Base-by-base conservation (phyloP, 2,113 vertebrate species). In the Sturnus vulgaris region DNA sequence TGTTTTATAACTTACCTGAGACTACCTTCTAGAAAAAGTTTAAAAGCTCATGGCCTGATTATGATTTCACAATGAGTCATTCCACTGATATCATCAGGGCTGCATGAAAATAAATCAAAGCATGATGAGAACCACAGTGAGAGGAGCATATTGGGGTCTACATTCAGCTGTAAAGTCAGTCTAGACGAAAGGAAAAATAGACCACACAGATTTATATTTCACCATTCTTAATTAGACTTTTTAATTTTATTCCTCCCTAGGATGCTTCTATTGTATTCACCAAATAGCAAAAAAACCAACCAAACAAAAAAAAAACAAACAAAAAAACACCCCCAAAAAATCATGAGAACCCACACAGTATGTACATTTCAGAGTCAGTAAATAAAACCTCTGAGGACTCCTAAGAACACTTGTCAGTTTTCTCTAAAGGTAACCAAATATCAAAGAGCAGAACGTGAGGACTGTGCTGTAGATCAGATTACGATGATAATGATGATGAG, bases 401-500 rank as follows among this genome's bases (percentile, higher is more conserved):
- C 2, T 17, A 63, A 40, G 11, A 49, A 20, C 31, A 52, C 14
- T 31, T 49, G 13, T 13, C 24, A 71, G 21, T 57, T 85, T 90
- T 61, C 15, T 52, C 60, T 78, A 44, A 81, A 75, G 57, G 21
- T 66, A 88, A 77, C 23, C 35, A 28, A 86, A 80, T 12, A 61
- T 1, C 30, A 75, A 83, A 50, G 66, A 50, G 35, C 30, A 91
- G 40, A 83, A 56, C 0, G 0, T 4, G 21, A 70, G 35, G 18
- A 46, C 15, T 44, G 22, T 44, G 57, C 30, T 35, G 12, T 39
- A 42, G 49, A 59, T 69, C 20, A 64, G 44, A 83, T 28, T 19
- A 71, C 10, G 20, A 66, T 0, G 0, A 55, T 14, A 24, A 44
- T 4, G 13, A 55, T 13, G 17, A 82, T 16, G 40, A 92, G 57